Percentiles rank a stretch among this genome's conserved stretches.
Conservation (phyloP, 1,140 invertebrate species). For the Neodiprion fabricii region DNA sequence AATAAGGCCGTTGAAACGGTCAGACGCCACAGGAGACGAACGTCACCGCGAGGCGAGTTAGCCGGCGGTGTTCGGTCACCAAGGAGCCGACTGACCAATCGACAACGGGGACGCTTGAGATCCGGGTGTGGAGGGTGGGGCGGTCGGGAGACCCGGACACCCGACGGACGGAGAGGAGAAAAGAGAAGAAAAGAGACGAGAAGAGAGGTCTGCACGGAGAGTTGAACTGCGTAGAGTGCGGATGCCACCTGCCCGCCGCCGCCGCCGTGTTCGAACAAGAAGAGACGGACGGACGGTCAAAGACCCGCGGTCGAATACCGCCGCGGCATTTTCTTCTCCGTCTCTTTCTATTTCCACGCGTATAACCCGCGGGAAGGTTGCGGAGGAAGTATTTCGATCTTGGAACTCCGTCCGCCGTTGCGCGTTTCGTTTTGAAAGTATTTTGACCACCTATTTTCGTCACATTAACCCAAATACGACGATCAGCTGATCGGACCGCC, state of each 20-base stretch:
- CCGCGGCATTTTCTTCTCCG: no score
- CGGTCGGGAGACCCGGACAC: not conserved
- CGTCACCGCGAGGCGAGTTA: no score
- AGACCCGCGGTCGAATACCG: conserved; percentile 24
- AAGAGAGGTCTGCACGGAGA: not conserved
- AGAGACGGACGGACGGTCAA: conserved; percentile 25
- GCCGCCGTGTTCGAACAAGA: conserved; percentile 5
- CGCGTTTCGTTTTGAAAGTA: no score
- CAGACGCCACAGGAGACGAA: not conserved
- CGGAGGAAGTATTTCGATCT: no score
- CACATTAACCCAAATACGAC: no score
- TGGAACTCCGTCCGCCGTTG: no score
- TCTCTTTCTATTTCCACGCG: no score
- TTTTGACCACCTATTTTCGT: no score
- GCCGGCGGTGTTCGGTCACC: not conserved
- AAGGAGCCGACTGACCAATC: not conserved
- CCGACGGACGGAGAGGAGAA: not conserved
- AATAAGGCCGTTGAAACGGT: not conserved
- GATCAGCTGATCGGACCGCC: no score
- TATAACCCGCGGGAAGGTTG: no score
- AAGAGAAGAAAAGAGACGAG: conserved; percentile 28
- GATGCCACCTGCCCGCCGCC: conserved; percentile 33
- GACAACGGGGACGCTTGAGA: not conserved
- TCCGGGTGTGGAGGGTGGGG: not conserved
- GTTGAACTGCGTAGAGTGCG: not conserved